Evolutionary conservation across 2,797 vertebrate genomes (phyloP).

Genomic region (Ibycter americanus): DNA sequence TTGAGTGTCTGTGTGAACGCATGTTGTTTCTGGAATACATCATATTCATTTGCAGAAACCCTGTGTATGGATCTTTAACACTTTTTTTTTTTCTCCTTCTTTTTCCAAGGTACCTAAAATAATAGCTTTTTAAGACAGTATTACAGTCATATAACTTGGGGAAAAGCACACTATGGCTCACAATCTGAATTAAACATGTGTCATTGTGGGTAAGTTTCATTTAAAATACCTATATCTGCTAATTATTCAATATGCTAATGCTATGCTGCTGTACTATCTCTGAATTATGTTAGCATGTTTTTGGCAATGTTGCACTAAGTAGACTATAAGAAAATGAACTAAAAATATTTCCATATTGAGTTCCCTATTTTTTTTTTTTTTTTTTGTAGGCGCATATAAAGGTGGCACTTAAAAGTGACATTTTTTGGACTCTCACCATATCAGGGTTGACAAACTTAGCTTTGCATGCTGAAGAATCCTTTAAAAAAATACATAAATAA

Average conservation of each 20-base stretch:
- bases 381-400: constrained; percentile 15
- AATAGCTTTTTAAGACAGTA: constrained; percentile 34
- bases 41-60: constrained; percentile 72
- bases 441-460: constrained; percentile 54
- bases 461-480: constrained; percentile 42
- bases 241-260: constrained; percentile 51
- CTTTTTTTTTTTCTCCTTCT: fast-evolving
- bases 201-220: constrained; percentile 49
- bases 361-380: not conserved
- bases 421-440: constrained; percentile 54
- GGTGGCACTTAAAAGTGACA: constrained; percentile 17
- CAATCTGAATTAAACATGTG: constrained; percentile 53
- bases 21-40: constrained; percentile 70
- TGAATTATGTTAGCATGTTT: constrained; percentile 40
- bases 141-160: constrained; percentile 33
- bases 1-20: constrained; percentile 61
- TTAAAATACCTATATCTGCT: constrained; percentile 58
- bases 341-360: not conserved
- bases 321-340: not conserved
- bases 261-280: constrained; percentile 21
- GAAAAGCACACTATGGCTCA: constrained; percentile 47
- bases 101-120: constrained; percentile 30
- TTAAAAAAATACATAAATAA: constrained; percentile 38
- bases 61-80: constrained; percentile 61
- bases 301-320: constrained; percentile 13